Conservation (phyloP, 2,888 invertebrate species). For the Ramazzottius varieornatus region DNA sequence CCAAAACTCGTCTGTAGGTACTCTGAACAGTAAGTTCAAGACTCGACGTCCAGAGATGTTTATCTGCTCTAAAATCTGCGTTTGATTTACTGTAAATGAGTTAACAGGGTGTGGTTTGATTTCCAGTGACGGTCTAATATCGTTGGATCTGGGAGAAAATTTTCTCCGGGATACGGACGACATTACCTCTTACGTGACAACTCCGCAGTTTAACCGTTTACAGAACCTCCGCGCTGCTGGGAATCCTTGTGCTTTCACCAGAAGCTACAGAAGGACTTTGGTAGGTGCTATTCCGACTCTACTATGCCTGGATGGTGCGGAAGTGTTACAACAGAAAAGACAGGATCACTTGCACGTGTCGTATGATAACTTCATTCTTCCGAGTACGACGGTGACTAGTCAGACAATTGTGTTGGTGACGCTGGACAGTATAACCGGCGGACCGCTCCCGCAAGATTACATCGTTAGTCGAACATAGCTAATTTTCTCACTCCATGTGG, state of each 20-base stretch:
- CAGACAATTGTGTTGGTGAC: background rate
- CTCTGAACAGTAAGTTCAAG: no score
- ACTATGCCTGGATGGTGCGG: background rate
- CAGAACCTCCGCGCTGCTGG: background rate
- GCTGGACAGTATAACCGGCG: background rate
- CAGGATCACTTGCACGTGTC: background rate
- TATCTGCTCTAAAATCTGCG: no score
- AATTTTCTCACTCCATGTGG: no score
- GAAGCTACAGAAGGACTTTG: background rate
- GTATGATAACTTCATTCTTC: no score
- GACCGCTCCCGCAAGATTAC: background rate
- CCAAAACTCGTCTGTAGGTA: background rate
- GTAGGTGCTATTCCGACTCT: background rate
- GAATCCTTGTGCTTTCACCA: background rate
- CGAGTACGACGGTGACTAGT: no score
- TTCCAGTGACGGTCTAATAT: no score
- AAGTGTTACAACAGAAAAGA: background rate
- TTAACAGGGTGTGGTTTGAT: no score
- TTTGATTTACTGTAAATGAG: no score
- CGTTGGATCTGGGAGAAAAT: background rate
- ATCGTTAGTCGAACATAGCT: background rate
- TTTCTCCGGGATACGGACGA: background rate
- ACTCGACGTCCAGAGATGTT: no score
- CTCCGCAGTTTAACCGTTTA: background rate
- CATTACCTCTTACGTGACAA: background rate